Evolutionary conservation across 2,888 invertebrate genomes (phyloP).

Genomic region (Neoitamus cyanurus): DNA sequence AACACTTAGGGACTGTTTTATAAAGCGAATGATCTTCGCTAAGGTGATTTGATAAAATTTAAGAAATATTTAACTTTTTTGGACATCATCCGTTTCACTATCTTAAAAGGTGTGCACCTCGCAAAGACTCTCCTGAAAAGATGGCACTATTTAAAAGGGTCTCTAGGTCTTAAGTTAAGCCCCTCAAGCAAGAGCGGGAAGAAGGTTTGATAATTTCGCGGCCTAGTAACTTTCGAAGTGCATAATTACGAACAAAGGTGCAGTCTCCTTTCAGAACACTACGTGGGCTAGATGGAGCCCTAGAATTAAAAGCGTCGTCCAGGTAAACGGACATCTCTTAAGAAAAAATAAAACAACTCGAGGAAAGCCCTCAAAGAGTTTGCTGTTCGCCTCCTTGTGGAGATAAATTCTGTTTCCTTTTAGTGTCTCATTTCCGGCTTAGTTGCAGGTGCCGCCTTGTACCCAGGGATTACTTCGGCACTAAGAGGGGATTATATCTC

Average conservation of each 20-base stretch:
- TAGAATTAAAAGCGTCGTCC: background rate
- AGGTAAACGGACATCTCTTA: background rate
- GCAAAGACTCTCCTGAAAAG: background rate
- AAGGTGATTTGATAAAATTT: background rate
- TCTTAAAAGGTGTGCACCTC: background rate
- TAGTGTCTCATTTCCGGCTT: background rate
- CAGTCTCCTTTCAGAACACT: background rate
- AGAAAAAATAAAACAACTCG: background rate
- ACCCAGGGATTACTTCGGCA: background rate
- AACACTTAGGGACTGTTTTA: too few relatives aligned
- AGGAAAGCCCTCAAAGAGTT: background rate
- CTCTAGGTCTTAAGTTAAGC: background rate
- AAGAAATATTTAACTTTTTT: background rate
- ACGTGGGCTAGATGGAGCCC: background rate
- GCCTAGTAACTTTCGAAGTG: background rate
- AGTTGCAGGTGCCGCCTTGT: background rate
- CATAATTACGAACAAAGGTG: background rate
- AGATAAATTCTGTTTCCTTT: background rate
- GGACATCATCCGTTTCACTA: background rate
- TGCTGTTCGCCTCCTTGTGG: background rate
- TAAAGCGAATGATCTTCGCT: too few relatives aligned
- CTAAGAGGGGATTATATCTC: background rate
- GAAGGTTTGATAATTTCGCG: background rate
- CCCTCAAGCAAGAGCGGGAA: background rate
- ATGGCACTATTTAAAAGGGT: background rate